Evolutionary conservation across 2,113 vertebrate species (phyloP), one percentile per base, ranked within the genome.

Genomic region (Alligator sinensis): DNA sequence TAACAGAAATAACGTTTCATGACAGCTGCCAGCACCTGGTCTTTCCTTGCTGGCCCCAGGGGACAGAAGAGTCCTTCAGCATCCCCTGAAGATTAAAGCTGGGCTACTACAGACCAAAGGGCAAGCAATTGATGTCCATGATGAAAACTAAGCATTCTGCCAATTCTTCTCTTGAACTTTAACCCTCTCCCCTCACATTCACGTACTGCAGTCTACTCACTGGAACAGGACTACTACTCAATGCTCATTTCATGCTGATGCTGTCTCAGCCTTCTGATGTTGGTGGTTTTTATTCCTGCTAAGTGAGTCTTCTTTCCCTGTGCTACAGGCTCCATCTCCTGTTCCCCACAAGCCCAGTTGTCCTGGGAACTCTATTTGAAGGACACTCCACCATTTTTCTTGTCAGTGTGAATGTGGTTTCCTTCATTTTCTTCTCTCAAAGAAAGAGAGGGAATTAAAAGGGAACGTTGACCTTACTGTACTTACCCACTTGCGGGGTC

Each of bases 401-500:
- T 62, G 14, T 38, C n/a, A 63, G 57, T 55, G 83, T 18, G 7
- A 60, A 4, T 70, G 81, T 28, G 47, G 8, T 47, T 62, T 18
- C 61, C 3, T 4, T 3, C 57, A 21, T 47, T 47, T 47, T 47
- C 47, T 47, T 47, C 47, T 24, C 38, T 55, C 28, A 78, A 25
- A 7, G 34, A 58, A 75, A 77, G 9, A 24, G 61, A 83, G 60
- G 88, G 60, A 27, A 80, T 38, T 30, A 24, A 60, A 83, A 14
- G 21, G 21, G 4, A 18, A n/a, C 60, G 66, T 86, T 81, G 12
- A 77, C 76, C 27, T 38, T 15, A 28, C 28, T 0, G 0, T 47
- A 95, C 97, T 97, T 59, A 97, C 97, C 96, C 96, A 96, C 80
- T 97, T 97, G 63, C 95, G 96, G 9, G 97, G 97, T 62, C 97